Evolutionary conservation across 2,797 vertebrate genomes (phyloP).

Genomic region (Otus scops): DNA sequence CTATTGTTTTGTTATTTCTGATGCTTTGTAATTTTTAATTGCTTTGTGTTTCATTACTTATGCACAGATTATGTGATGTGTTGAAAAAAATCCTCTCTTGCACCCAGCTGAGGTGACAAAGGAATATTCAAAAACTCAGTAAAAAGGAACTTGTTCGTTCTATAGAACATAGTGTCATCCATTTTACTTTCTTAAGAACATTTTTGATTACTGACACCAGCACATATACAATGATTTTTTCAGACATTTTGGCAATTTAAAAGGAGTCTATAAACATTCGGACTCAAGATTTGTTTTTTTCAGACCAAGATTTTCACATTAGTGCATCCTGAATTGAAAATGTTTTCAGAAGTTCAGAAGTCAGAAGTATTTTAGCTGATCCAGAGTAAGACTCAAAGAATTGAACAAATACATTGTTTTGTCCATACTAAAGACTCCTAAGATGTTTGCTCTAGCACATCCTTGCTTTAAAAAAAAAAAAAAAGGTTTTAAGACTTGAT

Average conservation of each 20-base stretch:
- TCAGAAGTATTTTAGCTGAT: background rate
- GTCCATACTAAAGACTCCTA: background rate
- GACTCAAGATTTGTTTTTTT: background rate
- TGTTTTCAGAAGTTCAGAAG: background rate
- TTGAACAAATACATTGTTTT: background rate
- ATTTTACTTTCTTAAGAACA: background rate
- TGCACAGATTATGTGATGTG: background rate
- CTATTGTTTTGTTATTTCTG: background rate
- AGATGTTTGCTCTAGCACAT: background rate
- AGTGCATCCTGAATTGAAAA: background rate
- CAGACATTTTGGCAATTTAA: background rate
- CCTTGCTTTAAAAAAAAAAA: background rate
- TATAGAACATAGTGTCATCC: background rate
- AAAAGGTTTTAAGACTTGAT: background rate
- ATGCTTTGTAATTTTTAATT: background rate
- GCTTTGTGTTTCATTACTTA: slow-evolving; percentile 32
- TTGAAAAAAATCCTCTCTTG: background rate
- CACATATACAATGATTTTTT: background rate
- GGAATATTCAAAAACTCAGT: slow-evolving; percentile 4
- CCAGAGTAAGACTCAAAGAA: background rate
- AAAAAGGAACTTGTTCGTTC: slow-evolving; percentile 15
- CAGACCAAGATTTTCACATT: background rate
- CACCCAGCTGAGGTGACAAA: background rate
- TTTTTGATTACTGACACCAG: background rate
- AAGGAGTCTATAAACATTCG: background rate